Evolutionary conservation across 2,888 invertebrate species (phyloP).

Genomic region (Sarcophaga subvicina): DNA sequence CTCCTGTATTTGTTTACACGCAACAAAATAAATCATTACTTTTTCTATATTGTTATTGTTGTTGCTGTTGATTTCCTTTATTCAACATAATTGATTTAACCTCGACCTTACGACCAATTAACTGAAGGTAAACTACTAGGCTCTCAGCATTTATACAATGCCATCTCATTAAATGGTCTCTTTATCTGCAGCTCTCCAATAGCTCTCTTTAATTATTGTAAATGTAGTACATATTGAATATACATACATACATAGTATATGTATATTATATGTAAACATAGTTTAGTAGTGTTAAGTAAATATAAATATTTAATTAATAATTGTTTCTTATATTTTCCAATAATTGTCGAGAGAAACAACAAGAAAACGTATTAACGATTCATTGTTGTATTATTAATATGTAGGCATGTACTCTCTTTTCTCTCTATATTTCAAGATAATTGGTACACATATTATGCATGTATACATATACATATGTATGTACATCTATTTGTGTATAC

Average conservation of each 20-base stretch:
- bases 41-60: not conserved
- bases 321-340: no score
- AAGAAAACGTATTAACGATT: no score
- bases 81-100: constrained; percentile 69
- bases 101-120: constrained; percentile 80
- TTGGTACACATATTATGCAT: not conserved
- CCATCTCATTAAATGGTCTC: not conserved
- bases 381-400: no score
- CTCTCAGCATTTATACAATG: constrained; percentile 72
- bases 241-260: not conserved
- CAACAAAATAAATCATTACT: no score
- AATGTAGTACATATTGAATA: not conserved
- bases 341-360: no score
- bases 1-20: not conserved
- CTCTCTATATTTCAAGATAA: no score
- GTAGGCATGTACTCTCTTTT: no score
- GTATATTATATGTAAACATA: not conserved
- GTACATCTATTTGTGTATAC: not conserved
- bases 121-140: constrained; percentile 77
- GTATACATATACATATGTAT: not conserved
- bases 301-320: not conserved
- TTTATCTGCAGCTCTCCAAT: not conserved
- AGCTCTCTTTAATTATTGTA: not conserved
- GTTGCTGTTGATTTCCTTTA: not conserved
- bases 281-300: not conserved